phyloP scores from a whole-genome alignment of 2,888 invertebrate species.

The Coronaproctus castanopsis region DNA sequence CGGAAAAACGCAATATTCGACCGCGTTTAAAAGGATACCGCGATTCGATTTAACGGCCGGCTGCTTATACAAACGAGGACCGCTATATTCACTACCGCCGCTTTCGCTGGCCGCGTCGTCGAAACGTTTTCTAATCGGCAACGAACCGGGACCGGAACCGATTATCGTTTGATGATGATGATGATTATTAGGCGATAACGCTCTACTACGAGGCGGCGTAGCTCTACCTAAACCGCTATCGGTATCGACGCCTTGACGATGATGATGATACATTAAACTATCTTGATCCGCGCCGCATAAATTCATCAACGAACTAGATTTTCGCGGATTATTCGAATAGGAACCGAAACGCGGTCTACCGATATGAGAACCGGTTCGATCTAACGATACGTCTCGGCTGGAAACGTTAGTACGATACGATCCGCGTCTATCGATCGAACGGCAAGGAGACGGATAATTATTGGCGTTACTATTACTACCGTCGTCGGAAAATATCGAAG shows the following conservation, averaged over 20 bases:
- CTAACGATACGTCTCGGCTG: constrained; percentile 51
- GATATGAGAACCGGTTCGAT: constrained; percentile 48
- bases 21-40: constrained; percentile 88
- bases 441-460: constrained; percentile 23
- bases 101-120: constrained; percentile 22
- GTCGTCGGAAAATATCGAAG: constrained; percentile 32
- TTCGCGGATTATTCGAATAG: constrained; percentile 39
- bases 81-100: constrained; percentile 22
- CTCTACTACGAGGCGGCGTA: constrained; percentile 70
- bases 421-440: constrained; percentile 16
- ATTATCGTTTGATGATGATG: no score
- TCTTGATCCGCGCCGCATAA: constrained; percentile 59
- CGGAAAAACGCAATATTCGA: constrained; percentile 95
- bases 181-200: constrained; percentile 56
- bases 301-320: constrained; percentile 89
- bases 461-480: constrained; percentile 49
- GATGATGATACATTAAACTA: constrained; percentile 33
- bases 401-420: background rate
- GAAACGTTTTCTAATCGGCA: constrained; percentile 39
- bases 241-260: constrained; percentile 37
- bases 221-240: constrained; percentile 73
- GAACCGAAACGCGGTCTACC: constrained; percentile 62
- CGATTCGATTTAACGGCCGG: constrained; percentile 94
- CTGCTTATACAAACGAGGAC: constrained; percentile 71
- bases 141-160: constrained; percentile 61